Conservation (phyloP, 2,888 invertebrate species). For the Macrostomum cliftonense region DNA sequence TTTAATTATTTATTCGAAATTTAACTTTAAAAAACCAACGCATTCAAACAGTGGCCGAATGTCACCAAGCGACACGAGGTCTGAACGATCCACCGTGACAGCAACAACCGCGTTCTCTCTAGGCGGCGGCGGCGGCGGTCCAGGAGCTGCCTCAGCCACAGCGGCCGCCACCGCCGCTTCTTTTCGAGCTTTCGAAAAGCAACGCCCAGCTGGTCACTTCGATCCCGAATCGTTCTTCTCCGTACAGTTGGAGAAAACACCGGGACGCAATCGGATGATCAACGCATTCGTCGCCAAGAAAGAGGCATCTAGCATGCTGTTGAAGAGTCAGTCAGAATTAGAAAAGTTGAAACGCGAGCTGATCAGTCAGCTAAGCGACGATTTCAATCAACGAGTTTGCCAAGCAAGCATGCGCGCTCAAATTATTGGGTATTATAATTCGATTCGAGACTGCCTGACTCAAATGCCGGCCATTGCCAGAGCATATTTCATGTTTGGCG, state of each 20-base stretch:
- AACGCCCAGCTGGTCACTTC: not conserved
- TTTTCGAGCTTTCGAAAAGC: not conserved
- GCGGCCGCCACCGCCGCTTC: not conserved
- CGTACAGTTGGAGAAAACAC: constrained; percentile 33
- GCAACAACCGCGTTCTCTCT: constrained; percentile 24
- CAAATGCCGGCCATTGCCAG: constrained; percentile 32
- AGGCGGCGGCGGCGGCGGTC: constrained; percentile 12
- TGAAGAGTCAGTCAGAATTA: constrained; percentile 28
- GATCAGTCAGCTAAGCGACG: constrained; percentile 25
- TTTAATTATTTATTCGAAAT: constrained; percentile 18
- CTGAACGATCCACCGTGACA: constrained; percentile 27
- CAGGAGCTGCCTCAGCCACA: not conserved
- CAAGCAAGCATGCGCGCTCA: constrained; percentile 32
- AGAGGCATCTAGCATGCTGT: constrained; percentile 20
- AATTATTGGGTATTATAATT: constrained; percentile 31
- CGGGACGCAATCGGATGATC: constrained; percentile 31
- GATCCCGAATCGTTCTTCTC: constrained; percentile 32
- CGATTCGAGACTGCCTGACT: constrained; percentile 25
- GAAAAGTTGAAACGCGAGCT: constrained; percentile 29
- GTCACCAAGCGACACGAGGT: constrained; percentile 28
- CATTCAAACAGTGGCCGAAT: constrained; percentile 22
- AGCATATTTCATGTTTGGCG: constrained; percentile 31
- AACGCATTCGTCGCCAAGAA: constrained; percentile 30
- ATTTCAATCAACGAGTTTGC: constrained; percentile 22
- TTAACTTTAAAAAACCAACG: constrained; percentile 15